Base-by-base conservation (phyloP, 2,797 vertebrate species). In the Macropodus opercularis region DNA sequence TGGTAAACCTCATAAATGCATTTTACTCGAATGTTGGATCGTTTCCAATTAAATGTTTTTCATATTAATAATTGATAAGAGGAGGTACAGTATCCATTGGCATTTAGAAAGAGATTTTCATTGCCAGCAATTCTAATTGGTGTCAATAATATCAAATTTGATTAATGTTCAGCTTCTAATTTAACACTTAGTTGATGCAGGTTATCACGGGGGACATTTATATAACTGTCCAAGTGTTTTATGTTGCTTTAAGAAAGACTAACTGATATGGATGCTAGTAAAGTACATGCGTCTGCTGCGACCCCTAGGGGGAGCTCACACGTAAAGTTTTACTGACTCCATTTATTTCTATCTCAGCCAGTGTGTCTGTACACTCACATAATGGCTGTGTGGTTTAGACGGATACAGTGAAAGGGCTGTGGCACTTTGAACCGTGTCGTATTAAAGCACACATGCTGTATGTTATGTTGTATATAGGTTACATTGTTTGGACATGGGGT, bases 251-350 rank as follows among this genome's bases (percentile, higher is more conserved):
- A 15, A 61, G 22, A 21, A 40, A 26, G 14, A 48, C n/a, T n/a
- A n/a, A 65, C 40, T 23, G 58, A 56, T 22, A 57, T 46, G 34
- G 48, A 18, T 26, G 52, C 39, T 36, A 54, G 47, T 5, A 4
- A 15, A 40, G 22, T 5, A 1, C 17, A 22, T 19, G 7, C 14
- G 2, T 23, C 29, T 8, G 9, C 19, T 71, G 9, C 21, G 10
- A 12, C 84, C 86, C 22, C 63, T 85, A 87, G 86, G 86, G 84
- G 88, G 88, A 50, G 80, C 86, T 87, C 73, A 19, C n/a, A 39
- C 70, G 73, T 83, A 76, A 19, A 26, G 14, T 69, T 36, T 29
- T 1, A 34, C n/a, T n/a, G n/a, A n/a, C n/a, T n/a, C n/a, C 29
- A 42, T 57, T 8, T 62, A 23, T 73, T 48, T 72, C 27, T 59